phyloP scores from a whole-genome alignment of 2,113 vertebrate genomes.

The Indicator indicator region DNA sequence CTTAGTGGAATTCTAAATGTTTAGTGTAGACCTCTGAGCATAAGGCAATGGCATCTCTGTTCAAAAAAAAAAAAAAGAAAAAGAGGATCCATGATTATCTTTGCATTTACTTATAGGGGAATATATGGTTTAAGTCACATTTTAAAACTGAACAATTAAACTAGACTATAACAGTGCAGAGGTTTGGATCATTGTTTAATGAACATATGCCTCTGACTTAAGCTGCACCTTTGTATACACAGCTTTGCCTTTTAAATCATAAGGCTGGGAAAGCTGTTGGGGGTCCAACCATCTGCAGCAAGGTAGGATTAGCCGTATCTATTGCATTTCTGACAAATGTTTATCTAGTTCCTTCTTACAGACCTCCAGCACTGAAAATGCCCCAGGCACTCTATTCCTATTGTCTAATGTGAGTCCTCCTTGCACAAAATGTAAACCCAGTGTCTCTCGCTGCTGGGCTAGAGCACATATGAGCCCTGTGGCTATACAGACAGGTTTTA shows the following conservation, averaged over 20 bases:
- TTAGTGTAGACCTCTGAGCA: conserved; percentile 10
- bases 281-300: background rate
- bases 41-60: background rate
- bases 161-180: background rate
- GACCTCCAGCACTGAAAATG: background rate
- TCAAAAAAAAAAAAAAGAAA: background rate
- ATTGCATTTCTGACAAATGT: background rate
- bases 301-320: background rate
- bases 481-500: background rate
- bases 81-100: background rate
- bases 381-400: background rate
- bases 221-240: background rate
- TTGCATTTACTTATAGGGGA: background rate
- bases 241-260: background rate
- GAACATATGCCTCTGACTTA: background rate
- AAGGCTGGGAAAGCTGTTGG: background rate
- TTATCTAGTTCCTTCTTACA: background rate
- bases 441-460: background rate
- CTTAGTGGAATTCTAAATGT: conserved; percentile 56
- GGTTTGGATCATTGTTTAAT: background rate
- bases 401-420: background rate
- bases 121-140: background rate
- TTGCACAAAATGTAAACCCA: background rate
- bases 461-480: background rate
- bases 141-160: background rate